Evolutionary conservation across 2,113 vertebrate genomes (phyloP).

Genomic region (Rhea americana): DNA sequence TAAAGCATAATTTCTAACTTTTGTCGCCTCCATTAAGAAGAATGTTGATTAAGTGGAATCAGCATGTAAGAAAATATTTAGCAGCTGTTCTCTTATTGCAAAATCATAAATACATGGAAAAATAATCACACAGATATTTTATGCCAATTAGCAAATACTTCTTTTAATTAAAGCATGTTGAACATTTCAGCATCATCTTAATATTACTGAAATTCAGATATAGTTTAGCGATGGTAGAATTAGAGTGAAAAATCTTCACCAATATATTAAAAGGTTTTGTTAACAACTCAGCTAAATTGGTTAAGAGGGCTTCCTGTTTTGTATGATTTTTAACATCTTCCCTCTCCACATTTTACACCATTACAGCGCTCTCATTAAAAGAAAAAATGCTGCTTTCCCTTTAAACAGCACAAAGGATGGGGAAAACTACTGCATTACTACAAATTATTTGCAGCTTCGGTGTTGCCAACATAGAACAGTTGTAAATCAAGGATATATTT

Average conservation of each 20-base stretch:
- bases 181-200: conserved; percentile 13
- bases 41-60: conserved; percentile 46
- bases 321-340: conserved; percentile 17
- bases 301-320: background rate
- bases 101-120: conserved; percentile 45
- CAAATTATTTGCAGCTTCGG: conserved; percentile 47
- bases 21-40: conserved; percentile 21
- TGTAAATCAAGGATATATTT: conserved; percentile 48
- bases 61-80: conserved; percentile 66
- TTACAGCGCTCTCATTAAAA: background rate
- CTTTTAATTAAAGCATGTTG: conserved; percentile 48
- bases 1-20: conserved; percentile 32
- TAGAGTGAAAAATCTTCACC: conserved; percentile 27
- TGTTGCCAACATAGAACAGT: conserved; percentile 56
- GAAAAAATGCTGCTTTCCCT: background rate
- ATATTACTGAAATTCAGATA: conserved; percentile 37
- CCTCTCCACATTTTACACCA: background rate
- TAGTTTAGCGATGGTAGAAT: conserved; percentile 17
- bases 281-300: conserved; percentile 46
- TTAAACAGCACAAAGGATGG: conserved; percentile 55
- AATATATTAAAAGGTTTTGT: conserved; percentile 45
- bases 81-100: conserved; percentile 48
- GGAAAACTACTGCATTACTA: conserved; percentile 46
- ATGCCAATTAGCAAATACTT: conserved; percentile 69
- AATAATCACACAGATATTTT: conserved; percentile 64